Evolutionary conservation across 2,113 vertebrate genomes (phyloP).

Genomic region (Cisticola juncidis): DNA sequence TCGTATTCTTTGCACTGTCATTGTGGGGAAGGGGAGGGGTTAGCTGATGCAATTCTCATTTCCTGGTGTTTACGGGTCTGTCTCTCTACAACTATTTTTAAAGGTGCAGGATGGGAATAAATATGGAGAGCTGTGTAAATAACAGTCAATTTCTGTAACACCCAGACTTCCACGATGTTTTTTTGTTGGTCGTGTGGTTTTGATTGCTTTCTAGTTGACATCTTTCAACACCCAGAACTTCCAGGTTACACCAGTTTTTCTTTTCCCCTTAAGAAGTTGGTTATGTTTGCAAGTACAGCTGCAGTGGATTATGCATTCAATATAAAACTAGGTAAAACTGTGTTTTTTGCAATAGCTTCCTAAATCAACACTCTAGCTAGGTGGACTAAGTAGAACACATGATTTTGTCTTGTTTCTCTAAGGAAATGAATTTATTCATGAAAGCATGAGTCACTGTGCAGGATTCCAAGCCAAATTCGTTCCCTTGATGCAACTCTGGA

Average conservation of each 20-base stretch:
- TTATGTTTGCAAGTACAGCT: neutral
- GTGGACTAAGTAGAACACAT: neutral
- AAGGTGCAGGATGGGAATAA: neutral
- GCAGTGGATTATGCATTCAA: neutral
- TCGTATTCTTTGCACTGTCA: neutral
- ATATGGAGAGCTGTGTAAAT: neutral
- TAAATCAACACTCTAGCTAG: neutral
- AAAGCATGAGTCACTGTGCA: slow-evolving; percentile 8
- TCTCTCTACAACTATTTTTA: neutral
- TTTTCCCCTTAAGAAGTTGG: neutral
- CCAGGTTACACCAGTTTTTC: neutral
- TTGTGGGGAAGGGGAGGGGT: neutral
- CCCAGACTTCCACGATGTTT: neutral
- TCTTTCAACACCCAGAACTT: neutral
- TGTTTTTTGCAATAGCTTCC: neutral
- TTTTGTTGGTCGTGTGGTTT: neutral
- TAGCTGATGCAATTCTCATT: neutral
- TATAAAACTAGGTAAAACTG: neutral
- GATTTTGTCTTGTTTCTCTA: neutral
- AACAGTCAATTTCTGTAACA: neutral
- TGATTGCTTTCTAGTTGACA: neutral
- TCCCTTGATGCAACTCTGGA: neutral
- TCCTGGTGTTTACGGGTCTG: neutral
- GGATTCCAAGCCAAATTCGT: neutral
- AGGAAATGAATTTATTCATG: neutral